Evolutionary conservation across 2,888 invertebrate genomes (phyloP).

Genomic region (Bembecia ichneumoniformis): DNA sequence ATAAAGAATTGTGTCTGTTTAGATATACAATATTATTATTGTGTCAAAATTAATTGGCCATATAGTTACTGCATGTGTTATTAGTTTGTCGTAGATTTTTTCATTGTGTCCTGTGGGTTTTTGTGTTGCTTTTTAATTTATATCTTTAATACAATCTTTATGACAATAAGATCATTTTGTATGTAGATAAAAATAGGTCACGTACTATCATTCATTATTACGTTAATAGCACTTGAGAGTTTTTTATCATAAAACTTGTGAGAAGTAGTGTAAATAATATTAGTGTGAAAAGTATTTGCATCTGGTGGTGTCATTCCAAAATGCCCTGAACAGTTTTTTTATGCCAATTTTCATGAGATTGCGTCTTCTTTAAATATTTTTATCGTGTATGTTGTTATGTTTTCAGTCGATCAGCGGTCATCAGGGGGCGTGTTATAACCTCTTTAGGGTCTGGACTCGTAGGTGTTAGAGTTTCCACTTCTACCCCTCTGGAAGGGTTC

Average conservation of each 20-base stretch:
- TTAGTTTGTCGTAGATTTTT: conserved; percentile 14
- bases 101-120: conserved; percentile 74
- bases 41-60: conserved; percentile 10
- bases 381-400: conserved; percentile 7
- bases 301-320: not conserved
- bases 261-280: conserved; percentile 6
- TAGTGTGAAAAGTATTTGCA: conserved; percentile 2
- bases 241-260: not conserved
- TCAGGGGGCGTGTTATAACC: conserved; percentile 94
- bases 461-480: conserved; percentile 95
- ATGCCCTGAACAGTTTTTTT: not conserved
- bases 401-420: conserved; percentile 94
- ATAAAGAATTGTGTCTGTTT: conserved; percentile 42
- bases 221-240: not conserved
- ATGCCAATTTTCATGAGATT: not conserved
- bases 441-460: conserved; percentile 93
- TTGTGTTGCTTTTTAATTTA: conserved; percentile 73
- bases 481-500: conserved; percentile 95
- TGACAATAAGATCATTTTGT: not conserved
- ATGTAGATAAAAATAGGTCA: conserved; percentile 1
- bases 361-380: not conserved
- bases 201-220: not conserved
- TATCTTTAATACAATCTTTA: not conserved
- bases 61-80: conserved; percentile 11
- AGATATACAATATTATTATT: conserved; percentile 6